These are phyloP conservation scores for Rhinolophus ferrumequinum DNA, from an alignment of 2,113 vertebrate species.

Conservation along the genomic window DNA sequence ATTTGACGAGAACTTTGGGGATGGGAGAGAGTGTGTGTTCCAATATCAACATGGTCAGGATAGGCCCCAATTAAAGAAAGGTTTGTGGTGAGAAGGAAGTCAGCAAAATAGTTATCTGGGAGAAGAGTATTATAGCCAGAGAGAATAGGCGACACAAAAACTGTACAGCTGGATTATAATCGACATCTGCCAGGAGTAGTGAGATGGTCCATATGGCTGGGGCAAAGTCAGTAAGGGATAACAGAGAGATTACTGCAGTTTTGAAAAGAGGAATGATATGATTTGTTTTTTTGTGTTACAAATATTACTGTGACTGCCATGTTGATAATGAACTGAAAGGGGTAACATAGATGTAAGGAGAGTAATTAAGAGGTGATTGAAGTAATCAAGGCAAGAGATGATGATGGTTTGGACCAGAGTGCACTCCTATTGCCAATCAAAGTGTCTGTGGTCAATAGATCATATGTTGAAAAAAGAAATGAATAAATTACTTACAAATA, in stretches of 20 bases:
- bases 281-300: neutral
- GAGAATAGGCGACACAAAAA: neutral
- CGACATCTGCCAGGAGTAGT: neutral
- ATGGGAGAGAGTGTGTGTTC: neutral
- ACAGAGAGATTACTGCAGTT: neutral
- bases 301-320: neutral
- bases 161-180: neutral
- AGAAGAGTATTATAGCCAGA: neutral
- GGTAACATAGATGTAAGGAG: neutral
- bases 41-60: neutral
- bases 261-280: neutral
- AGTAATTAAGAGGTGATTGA: neutral
- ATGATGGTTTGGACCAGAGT: neutral
- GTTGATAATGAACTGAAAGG: neutral
- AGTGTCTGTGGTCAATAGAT: neutral
- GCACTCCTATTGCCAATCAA: neutral
- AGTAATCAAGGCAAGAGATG: neutral
- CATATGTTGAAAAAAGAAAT: neutral
- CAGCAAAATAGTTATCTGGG: neutral
- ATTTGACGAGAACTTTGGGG: neutral
- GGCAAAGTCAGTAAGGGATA: neutral
- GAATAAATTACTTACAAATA: neutral
- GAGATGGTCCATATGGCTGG: fast-evolving
- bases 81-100: neutral
- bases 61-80: neutral